These are phyloP conservation scores for Watsonalla binaria DNA, from an alignment of 2,888 invertebrate genomes.

Conservation along the genomic window DNA sequence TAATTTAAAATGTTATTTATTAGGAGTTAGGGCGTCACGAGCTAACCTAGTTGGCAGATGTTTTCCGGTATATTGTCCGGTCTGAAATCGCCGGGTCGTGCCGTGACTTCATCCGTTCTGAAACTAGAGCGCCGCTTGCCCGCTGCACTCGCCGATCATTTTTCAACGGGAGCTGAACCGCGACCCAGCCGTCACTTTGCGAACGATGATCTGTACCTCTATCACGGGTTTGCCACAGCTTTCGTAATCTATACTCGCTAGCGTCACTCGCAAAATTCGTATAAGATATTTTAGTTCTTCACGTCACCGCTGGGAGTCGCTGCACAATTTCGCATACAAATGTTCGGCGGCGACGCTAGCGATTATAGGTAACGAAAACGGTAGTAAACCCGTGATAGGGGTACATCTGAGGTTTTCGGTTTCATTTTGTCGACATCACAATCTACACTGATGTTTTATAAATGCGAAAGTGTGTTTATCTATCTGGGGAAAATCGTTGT, in stretches of 20 bases:
- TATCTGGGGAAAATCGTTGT: too few species aligned
- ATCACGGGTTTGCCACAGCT: too few species aligned
- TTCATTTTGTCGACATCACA: neutral
- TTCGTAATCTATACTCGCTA: too few species aligned
- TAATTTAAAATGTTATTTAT: conserved; percentile 26
- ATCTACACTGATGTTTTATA: too few species aligned
- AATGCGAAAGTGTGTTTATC: too few species aligned
- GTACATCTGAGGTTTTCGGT: conserved; percentile 17
- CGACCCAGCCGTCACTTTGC: conserved; percentile 28
- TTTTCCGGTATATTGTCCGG: conserved; percentile 55
- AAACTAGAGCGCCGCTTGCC: conserved; percentile 59
- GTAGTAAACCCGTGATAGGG: too few species aligned
- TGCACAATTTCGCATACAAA: too few species aligned
- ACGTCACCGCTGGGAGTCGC: too few species aligned
- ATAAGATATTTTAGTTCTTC: too few species aligned
- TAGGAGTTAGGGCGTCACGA: conserved; percentile 24
- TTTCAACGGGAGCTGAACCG: conserved; percentile 53
- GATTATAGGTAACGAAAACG: too few species aligned
- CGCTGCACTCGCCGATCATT: conserved; percentile 42
- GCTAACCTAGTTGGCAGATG: conserved; percentile 49
- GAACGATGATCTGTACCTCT: conserved; percentile 39
- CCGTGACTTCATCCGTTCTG: conserved; percentile 47
- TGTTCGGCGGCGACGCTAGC: too few species aligned
- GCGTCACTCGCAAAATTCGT: too few species aligned
- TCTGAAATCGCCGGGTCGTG: conserved; percentile 55